Evolutionary conservation across 1,140 invertebrate genomes (phyloP), one percentile per base, ranked within the genome.

Genomic region (Hormaphis cornu): DNA sequence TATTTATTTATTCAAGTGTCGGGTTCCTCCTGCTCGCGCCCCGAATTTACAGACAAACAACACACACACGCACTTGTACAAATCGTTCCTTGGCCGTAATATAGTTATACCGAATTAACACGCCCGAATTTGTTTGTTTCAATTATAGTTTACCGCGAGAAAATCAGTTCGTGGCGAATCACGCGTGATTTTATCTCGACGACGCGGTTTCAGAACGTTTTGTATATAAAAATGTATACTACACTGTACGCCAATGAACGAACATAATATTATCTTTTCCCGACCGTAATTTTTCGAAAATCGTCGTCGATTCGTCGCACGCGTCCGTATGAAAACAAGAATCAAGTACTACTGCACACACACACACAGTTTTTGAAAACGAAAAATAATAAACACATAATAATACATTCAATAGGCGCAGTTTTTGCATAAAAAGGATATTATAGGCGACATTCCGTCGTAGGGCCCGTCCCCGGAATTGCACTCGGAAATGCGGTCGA

Each of bases 371-470:
- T 33, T 6, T 33, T 6, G 4, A 3, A 50, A 50, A 26, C 22
- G 20, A 26, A 26, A 26, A 24, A 26, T 12, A 9, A 7, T 50
- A 50, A 16, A 50, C 6, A 26, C n/a, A 26, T 48, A 48, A 16
- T 26, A 30, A 9, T n/a, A 28, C 3, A 18, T 18, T 8, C 18
- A n/a, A n/a, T n/a, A n/a, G 10, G 16, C 3, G 28, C 5, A 16
- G 28, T 46, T 69, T 48, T 72, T 71, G 70, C 84, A 83, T 83
- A 83, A 86, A 90, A 93, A 93, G 89, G 90, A 93, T 91, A 93
- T 91, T 86, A 89, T 90, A 88, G 89, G 89, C 82, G 89, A 88
- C 83, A 91, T 87, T 80, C 89, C 89, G 79, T 93, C 90, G 83
- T 89, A 93, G 74, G 85, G 86, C 79, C 89, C 89, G 78, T 92